A percentile compares a stretch with the other conserved stretches of the same genome.
Conservation (phyloP, 2,113 vertebrate species). For the Pimephales promelas region DNA sequence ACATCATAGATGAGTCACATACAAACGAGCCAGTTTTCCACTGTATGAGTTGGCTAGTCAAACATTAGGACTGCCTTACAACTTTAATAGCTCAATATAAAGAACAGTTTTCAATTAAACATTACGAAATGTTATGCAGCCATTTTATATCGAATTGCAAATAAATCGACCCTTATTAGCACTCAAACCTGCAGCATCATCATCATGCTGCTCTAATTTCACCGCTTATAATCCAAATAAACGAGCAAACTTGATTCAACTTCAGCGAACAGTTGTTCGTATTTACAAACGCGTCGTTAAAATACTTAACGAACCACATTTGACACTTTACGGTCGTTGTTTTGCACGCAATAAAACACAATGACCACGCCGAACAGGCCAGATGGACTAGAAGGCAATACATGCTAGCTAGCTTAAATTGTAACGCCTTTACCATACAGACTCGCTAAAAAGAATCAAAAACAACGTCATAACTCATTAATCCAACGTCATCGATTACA, state of each 20-base stretch:
- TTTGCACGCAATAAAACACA: not conserved
- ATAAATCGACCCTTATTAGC: not conserved
- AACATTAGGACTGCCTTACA: no score
- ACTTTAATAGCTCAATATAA: not conserved
- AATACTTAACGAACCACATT: not conserved
- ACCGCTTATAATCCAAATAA: not conserved
- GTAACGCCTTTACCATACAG: not conserved
- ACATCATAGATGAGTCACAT: not conserved
- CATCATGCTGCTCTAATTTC: conserved; percentile 52
- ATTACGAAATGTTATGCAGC: not conserved
- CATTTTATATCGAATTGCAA: not conserved
- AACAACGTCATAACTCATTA: not conserved
- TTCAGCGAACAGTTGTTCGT: not conserved
- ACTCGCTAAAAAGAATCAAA: no score
- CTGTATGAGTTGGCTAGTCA: not conserved
- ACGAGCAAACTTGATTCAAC: not conserved
- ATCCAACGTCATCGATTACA: not conserved
- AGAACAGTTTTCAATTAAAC: not conserved
- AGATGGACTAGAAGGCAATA: not conserved
- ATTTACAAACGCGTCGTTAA: not conserved
- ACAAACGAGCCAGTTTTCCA: not conserved
- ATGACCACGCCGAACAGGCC: conserved; percentile 19
- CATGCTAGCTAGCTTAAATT: not conserved
- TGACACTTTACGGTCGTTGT: not conserved
- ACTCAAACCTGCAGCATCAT: conserved; percentile 55